Base-by-base conservation (phyloP, 2,113 vertebrate species). In the Microcebus griseorufus region DNA sequence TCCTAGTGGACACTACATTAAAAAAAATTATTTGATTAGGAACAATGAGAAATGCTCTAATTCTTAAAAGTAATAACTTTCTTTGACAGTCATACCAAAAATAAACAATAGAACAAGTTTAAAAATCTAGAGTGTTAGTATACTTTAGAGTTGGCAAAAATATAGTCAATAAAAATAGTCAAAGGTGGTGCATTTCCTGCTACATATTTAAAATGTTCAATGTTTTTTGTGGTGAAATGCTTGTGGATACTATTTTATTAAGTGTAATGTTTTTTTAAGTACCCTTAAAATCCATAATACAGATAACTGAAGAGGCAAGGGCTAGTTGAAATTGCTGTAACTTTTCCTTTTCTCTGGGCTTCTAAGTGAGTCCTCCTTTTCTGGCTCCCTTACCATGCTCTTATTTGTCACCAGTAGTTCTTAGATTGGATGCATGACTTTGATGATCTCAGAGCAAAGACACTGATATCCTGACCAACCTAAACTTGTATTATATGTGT, bases 11-110 rank as follows among this genome's bases (percentile, higher is more conserved):
- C 32, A 48, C 45, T 58, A 69, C 75, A 51, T 20, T 69, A 42
- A 78, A 62, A 76, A 14, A 55, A 67, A 90, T 39, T 16, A 22
- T 86, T 95, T 93, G n/a, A 58, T 79, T 84, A 75, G 72, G 11
- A 69, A 69, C 13, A 92, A 72, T 73, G 27, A 73, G 17, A 4
- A 69, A 55, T 37, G 67, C 20, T 45, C 51, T 62, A 39, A 76
- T 82, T 86, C 83, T 90, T 87, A 64, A 69, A 97, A 95, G 11
- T 29, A 80, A 64, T 76, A n/a, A 0, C 25, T 92, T n/a, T 53
- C 34, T 95, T 86, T 53, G 32, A 86, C n/a, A 55, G 16, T 34
- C 25, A 92, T 42, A 65, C 9, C 11, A 37, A 58, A 79, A 51
- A 9, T 27, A 42, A 75, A 87, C 69, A n/a, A 18, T 25, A 86